Percentiles rank a stretch among this genome's conserved stretches.
Conservation (phyloP, 2,888 invertebrate species). For the Drosophila gaucha region DNA sequence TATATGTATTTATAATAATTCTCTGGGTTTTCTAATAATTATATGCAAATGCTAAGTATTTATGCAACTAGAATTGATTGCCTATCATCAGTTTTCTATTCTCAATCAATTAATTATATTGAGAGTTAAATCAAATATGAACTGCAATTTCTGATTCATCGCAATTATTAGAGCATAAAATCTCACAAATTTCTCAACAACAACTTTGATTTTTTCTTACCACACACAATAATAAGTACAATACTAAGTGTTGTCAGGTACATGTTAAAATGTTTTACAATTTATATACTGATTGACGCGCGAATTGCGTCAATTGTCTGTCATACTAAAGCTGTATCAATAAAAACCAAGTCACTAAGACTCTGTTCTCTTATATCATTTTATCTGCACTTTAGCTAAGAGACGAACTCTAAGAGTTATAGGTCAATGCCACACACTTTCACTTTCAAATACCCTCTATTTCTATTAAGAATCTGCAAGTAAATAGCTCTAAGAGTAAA, state of each 20-base stretch:
- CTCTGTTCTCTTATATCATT: too few species aligned
- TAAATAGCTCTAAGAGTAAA: too few species aligned
- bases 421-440: too few species aligned
- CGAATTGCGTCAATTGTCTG: constrained; percentile 46
- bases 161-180: constrained; percentile 30
- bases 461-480: too few species aligned
- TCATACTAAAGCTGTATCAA: constrained; percentile 13
- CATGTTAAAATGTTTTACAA: constrained; percentile 37
- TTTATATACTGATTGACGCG: constrained; percentile 20
- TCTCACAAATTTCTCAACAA: constrained; percentile 10
- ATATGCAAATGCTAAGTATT: constrained; percentile 24
- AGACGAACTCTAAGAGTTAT: too few species aligned
- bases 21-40: constrained; percentile 15
- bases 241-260: constrained; percentile 32
- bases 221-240: constrained; percentile 17
- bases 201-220: too few species aligned
- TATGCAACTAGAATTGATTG: constrained; percentile 29
- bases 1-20: not conserved
- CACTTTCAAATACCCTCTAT: too few species aligned
- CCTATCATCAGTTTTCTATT: not conserved
- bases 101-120: too few species aligned
- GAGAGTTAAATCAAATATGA: not conserved
- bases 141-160: not conserved
- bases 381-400: too few species aligned
- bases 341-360: too few species aligned